A percentile compares a stretch with the other conserved stretches of the same genome.
Evolutionary conservation across 1,140 invertebrate genomes (phyloP).

Genomic region (Polypedilum pembai): DNA sequence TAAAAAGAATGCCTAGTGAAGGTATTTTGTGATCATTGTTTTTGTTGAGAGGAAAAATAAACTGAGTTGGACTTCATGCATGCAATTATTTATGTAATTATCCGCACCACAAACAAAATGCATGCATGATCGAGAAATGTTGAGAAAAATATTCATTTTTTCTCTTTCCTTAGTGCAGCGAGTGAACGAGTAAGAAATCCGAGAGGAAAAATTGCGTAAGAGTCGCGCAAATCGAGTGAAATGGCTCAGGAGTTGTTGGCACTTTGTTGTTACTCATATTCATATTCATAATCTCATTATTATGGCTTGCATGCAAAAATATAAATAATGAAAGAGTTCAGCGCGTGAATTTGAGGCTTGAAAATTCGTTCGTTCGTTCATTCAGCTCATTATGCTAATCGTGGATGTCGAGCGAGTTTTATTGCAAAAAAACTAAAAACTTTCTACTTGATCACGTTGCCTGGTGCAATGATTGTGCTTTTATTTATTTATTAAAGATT

Average conservation of each 20-base stretch:
- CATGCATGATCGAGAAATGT: no score
- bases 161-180: neutral
- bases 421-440: neutral
- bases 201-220: slow-evolving; percentile 7
- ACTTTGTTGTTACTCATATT: neutral
- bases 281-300: no score
- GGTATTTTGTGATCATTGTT: neutral
- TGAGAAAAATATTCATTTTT: neutral
- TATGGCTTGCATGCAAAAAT: no score
- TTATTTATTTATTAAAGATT: no score
- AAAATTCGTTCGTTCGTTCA: neutral
- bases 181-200: neutral
- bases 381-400: neutral
- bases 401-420: neutral
- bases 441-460: slow-evolving; percentile 16
- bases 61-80: neutral
- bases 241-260: neutral
- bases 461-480: neutral
- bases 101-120: neutral
- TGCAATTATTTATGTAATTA: neutral
- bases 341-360: no score
- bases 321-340: no score
- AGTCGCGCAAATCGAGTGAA: neutral
- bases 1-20: neutral
- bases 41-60: no score